Evolutionary conservation across 2,888 invertebrate genomes (phyloP), one percentile per base, ranked within the genome.

Genomic region (Monoplex corrugatus): DNA sequence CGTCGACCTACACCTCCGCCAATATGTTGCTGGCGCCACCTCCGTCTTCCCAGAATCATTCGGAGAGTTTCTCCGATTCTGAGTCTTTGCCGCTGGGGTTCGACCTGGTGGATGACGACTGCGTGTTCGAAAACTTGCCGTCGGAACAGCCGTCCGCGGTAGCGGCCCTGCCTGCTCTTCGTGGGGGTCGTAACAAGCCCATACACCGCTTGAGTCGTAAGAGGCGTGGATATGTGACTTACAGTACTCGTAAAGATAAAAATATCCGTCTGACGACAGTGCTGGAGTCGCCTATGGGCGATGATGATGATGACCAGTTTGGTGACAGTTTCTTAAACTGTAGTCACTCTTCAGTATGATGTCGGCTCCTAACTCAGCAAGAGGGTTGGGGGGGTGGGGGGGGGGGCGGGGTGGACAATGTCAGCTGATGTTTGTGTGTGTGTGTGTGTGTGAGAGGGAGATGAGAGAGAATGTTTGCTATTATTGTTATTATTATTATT

Each of bases 251-350:
- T 13, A 88, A 88, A 38, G 88, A 88, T 28, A 57, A 83, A 63
- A 78, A 78, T n/a, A 32, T 82, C 23, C 82, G 88, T 3, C 83
- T 88, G 43, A 88, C 88, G 28, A 80, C 88, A 6, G 88, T 88
- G 43, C 44, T 88, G 83, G 88, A 88, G 83, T n/a, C 88, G 35
- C 28, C 68, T 5, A 32, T 50, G 5, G 82, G 45, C n/a, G 88
- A 88, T 43, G 82, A 45, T 13, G 82, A 83, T 0, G 45, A 83
- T 40, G 80, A 80, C 40, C 6, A 43, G 28, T 80, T 6, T 23
- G 80, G 28, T 19, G 50, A 50, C 50, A n/a, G n/a, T n/a, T n/a
- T n/a, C n/a, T n/a, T n/a, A n/a, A n/a, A n/a, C n/a, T n/a, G n/a
- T n/a, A n/a, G n/a, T n/a, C n/a, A n/a, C n/a, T n/a, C n/a, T n/a